phyloP scores from a whole-genome alignment of 1,140 invertebrate genomes.

The Schmidtea mediterranea region DNA sequence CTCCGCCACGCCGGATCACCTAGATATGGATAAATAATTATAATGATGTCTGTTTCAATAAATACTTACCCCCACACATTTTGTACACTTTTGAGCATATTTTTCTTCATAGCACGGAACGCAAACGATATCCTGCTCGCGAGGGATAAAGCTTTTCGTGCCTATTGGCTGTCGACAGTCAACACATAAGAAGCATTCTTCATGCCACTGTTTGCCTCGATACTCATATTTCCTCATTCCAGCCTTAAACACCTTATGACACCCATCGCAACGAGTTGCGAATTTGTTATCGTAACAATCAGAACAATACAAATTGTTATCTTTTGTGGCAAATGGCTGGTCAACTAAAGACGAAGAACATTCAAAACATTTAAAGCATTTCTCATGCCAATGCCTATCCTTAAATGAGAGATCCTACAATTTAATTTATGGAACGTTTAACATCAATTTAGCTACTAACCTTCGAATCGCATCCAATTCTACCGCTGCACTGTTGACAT shows the following conservation, averaged over 20 bases:
- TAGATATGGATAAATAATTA: too few species aligned
- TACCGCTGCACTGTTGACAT: slow-evolving; percentile 89
- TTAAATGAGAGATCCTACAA: slow-evolving; percentile 90
- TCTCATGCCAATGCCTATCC: slow-evolving; percentile 85
- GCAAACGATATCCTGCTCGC: slow-evolving; percentile 95
- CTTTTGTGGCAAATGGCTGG: slow-evolving; percentile 91
- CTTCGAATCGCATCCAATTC: slow-evolving; percentile 97
- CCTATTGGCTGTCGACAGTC: slow-evolving; percentile 90
- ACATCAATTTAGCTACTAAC: slow-evolving; percentile 31
- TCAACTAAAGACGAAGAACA: slow-evolving; percentile 87
- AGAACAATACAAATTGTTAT: slow-evolving; percentile 79
- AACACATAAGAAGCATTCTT: slow-evolving; percentile 94
- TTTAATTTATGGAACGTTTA: too few species aligned
- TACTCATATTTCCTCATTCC: slow-evolving; percentile 99
- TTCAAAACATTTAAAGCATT: slow-evolving; percentile 85
- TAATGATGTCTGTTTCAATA: too few species aligned
- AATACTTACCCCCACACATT: slow-evolving; percentile 64
- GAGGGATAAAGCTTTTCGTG: slow-evolving; percentile 93
- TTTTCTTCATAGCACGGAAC: slow-evolving; percentile 93
- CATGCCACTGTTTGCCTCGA: slow-evolving; percentile 97
- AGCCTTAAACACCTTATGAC: slow-evolving; percentile 41
- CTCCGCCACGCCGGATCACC: slow-evolving; percentile 85
- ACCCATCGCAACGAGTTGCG: slow-evolving; percentile 89
- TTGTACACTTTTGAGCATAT: slow-evolving; percentile 64
- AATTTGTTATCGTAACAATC: slow-evolving; percentile 96